phyloP scores from a whole-genome alignment of 1,140 invertebrate genomes.

The Drosophila baimaii region DNA sequence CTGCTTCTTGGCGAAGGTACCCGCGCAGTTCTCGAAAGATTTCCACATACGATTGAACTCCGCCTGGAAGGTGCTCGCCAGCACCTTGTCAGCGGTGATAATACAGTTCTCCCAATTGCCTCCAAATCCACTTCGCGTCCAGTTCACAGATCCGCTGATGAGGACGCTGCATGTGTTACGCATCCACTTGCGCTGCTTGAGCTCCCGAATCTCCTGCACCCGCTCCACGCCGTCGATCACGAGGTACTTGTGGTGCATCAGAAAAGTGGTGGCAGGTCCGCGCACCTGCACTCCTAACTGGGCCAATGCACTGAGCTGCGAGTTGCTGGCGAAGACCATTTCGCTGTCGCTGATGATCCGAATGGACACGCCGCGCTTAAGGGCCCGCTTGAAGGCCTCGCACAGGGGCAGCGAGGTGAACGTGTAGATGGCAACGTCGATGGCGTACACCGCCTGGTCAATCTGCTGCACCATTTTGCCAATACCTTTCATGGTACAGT shows the following conservation, averaged over 20 bases:
- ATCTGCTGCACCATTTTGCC: constrained; percentile 44
- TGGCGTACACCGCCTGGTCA: constrained; percentile 58
- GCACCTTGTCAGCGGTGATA: constrained; percentile 36
- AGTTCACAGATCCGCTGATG: constrained; percentile 69
- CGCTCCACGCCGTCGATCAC: constrained; percentile 56
- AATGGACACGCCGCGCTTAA: constrained; percentile 53
- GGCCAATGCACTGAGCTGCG: constrained; percentile 34
- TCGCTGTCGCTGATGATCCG: constrained; percentile 66
- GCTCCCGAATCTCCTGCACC: constrained; percentile 29
- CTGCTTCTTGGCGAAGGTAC: background rate
- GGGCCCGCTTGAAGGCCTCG: constrained; percentile 42
- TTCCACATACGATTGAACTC: constrained; percentile 76
- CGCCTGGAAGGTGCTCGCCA: constrained; percentile 30
- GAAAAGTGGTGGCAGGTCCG: constrained; percentile 17
- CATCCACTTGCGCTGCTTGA: background rate
- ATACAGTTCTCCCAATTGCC: constrained; percentile 74
- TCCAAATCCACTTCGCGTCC: constrained; percentile 60
- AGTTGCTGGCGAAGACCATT: constrained; percentile 50
- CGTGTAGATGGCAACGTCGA: constrained; percentile 75
- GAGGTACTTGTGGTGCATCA: constrained; percentile 80
- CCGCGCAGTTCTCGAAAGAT: constrained; percentile 10
- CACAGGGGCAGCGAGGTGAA: constrained; percentile 37
- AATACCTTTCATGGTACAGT: constrained; percentile 38
- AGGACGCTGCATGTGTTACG: constrained; percentile 12
- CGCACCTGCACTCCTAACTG: constrained; percentile 42